Conservation (phyloP, 2,113 vertebrate genomes). For the Eptatretus burgeri region DNA sequence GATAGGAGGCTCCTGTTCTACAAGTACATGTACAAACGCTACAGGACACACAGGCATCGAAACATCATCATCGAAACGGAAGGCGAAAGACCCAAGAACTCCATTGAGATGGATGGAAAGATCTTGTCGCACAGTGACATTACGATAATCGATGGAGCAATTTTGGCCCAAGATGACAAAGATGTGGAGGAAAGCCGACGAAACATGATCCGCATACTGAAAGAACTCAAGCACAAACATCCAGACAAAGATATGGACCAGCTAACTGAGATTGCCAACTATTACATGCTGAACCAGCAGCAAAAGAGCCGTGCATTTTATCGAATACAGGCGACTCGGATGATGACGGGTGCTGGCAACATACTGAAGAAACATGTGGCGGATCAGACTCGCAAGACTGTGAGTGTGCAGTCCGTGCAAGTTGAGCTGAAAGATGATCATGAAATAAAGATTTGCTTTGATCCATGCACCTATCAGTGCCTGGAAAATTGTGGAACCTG, state of each 20-base stretch:
- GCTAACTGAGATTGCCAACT: conserved; percentile 43
- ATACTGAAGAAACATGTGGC: conserved; percentile 41
- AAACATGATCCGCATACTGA: conserved; percentile 35
- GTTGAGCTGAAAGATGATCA: conserved; percentile 13
- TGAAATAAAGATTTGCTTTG: conserved; percentile 34
- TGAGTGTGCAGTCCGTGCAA: conserved; percentile 22
- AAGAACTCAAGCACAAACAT: conserved; percentile 33
- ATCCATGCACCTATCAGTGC: conserved; percentile 33
- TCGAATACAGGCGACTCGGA: conserved; percentile 39
- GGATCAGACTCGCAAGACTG: conserved; percentile 34
- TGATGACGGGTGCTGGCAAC: conserved; percentile 46
- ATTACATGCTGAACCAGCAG: conserved; percentile 34
- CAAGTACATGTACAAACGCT: conserved; percentile 34
- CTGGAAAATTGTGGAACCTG: conserved; percentile 43
- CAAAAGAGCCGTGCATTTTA: conserved; percentile 47
- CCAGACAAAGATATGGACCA: conserved; percentile 44
- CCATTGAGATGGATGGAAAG: conserved; percentile 34
- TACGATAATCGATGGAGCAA: not conserved
- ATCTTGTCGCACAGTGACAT: conserved; percentile 19
- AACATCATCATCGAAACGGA: conserved; percentile 37
- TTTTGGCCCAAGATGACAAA: conserved; percentile 17
- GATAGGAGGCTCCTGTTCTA: conserved; percentile 38
- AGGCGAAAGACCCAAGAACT: conserved; percentile 29
- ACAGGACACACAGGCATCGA: conserved; percentile 27
- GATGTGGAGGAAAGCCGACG: conserved; percentile 26